These are phyloP conservation scores for Drosophila paramelanica DNA, from an alignment of 2,888 invertebrate genomes.

Conservation along the genomic window DNA sequence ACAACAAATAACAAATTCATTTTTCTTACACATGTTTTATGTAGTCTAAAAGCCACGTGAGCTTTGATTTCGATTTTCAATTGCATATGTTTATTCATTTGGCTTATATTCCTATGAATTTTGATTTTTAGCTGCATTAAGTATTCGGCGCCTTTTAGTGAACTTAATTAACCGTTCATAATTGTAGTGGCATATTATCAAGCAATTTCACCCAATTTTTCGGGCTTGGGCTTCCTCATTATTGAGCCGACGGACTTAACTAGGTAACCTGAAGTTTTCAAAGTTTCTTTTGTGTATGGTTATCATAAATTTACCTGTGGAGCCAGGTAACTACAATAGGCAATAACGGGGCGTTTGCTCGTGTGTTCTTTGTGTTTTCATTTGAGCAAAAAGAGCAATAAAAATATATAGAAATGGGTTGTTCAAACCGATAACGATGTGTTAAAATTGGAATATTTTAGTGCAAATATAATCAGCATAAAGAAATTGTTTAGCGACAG, in stretches of 20 bases:
- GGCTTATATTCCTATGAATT: constrained; percentile 33
- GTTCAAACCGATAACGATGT: background rate
- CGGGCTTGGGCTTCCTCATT: constrained; percentile 29
- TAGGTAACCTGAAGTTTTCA: background rate
- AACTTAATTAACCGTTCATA: constrained; percentile 54
- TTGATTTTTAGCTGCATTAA: constrained; percentile 24
- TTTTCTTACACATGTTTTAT: constrained; percentile 58
- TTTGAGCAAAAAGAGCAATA: constrained; percentile 20
- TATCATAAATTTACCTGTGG: background rate
- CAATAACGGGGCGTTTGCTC: background rate
- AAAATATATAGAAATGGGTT: constrained; percentile 30
- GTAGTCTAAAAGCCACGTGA: constrained; percentile 49
- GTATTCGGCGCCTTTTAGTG: constrained; percentile 31
- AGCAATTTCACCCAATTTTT: constrained; percentile 9
- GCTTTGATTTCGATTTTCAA: constrained; percentile 25
- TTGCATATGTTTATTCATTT: constrained; percentile 17
- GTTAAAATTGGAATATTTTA: constrained; percentile 13
- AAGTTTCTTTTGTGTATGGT: background rate
- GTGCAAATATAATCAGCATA: constrained; percentile 15
- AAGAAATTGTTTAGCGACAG: constrained; percentile 2
- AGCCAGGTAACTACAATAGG: background rate
- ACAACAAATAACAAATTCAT: constrained; percentile 60
- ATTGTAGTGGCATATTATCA: constrained; percentile 32
- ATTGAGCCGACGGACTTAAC: constrained; percentile 42
- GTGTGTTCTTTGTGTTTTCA: constrained; percentile 23